Conservation (phyloP, 2,888 invertebrate species). For the Andrena dorsata region DNA sequence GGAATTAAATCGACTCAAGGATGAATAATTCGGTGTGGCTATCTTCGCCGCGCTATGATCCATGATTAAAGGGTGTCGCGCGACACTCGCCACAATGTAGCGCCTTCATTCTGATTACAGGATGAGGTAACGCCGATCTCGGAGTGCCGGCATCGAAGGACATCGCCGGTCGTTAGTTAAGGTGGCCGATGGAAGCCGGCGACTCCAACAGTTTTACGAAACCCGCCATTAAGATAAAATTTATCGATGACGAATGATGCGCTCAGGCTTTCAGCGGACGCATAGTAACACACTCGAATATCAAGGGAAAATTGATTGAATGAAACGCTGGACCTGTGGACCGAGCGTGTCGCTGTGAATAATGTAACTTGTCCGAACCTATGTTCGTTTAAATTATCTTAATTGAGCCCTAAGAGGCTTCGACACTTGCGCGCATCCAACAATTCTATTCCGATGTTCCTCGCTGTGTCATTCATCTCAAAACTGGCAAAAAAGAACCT, state of each 20-base stretch:
- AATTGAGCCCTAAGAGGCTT: constrained; percentile 4
- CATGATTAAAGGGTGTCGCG: constrained; percentile 17
- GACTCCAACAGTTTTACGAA: constrained; percentile 17
- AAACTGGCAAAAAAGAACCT: constrained; percentile 8
- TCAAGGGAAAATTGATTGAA: not conserved
- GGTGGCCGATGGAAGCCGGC: not conserved
- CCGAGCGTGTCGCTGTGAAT: not conserved
- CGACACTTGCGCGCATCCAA: not conserved
- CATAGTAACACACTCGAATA: not conserved
- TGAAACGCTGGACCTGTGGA: not conserved
- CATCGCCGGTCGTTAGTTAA: constrained; percentile 16
- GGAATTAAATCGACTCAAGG: constrained; percentile 12
- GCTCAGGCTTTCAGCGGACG: not conserved
- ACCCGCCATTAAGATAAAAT: constrained; percentile 11
- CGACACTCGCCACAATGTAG: not conserved
- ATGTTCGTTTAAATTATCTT: not conserved
- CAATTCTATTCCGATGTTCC: not conserved
- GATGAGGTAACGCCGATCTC: constrained; percentile 22
- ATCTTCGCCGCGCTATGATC: not conserved
- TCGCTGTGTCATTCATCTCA: constrained; percentile 7
- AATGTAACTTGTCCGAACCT: not conserved
- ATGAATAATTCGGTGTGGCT: not conserved
- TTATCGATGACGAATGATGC: not conserved
- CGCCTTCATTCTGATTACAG: constrained; percentile 26
- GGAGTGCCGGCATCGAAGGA: constrained; percentile 50